phyloP scores from a whole-genome alignment of 2,113 vertebrate genomes.

The Bos taurus region ARS-UCD2.0 NC_037356.1:33920001-33920500 shows the following conservation, averaged over 20 bases:
- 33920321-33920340: not conserved
- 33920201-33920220: not conserved
- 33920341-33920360: not conserved
- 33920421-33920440: not conserved
- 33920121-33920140: not conserved
- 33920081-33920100: not conserved
- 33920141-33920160: not conserved
- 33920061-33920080: not conserved
- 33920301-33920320: too few species aligned
- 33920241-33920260: not conserved
- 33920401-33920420: not conserved
- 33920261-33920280: not conserved
- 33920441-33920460: not conserved
- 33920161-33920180: not conserved
- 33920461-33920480: not conserved
- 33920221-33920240: not conserved
- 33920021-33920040: not conserved
- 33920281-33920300: not conserved
- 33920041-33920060: not conserved
- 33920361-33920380: rapidly evolving
- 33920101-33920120: not conserved
- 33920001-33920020: not conserved
- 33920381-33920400: not conserved
- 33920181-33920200: not conserved
- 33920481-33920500: not conserved